Base-by-base conservation (phyloP, 2,797 vertebrate species). In the Sebastes melanostomus region DNA sequence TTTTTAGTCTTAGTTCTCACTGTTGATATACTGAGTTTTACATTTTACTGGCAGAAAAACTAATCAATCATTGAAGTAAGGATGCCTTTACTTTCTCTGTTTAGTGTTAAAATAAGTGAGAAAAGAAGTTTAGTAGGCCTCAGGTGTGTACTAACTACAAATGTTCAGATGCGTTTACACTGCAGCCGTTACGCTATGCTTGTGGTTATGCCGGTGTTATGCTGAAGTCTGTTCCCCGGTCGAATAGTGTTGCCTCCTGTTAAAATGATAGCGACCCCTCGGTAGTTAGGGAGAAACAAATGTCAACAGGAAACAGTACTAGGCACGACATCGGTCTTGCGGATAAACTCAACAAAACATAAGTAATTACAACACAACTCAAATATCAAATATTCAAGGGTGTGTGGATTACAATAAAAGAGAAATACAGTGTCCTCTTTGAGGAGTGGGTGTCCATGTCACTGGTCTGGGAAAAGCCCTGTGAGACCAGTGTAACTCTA, bases 401-500 rank as follows among this genome's bases (percentile, higher is more conserved):
- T 58, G 75, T 79, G 66, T 25, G 16, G 29, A 66, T 75, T 66
- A 56, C 12, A 67, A 42, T 27, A 55, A 70, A 34, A 29, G 4
- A 25, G 42, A 11, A 78, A 69, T 52, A 75, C 77, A 67, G 78
- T 72, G 67, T 77, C 78, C 32, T 81, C 80, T 87, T 80, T 89
- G 84, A 89, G 80, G 20, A 42, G 13, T 58, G 63, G 72, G 63
- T 81, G 65, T 85, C 36, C 27, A 62, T 88, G 72, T 83, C 72
- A 82, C 72, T 66, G 59, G 70, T 60, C 55, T 80, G 75, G 75
- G 75, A 80, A 82, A 82, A 58, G 27, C 62, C 59, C 56, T n/a
- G 38, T 27, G 46, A 88, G 77, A 75, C 77, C 10, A 46, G 18
- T 81, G 89, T 84, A 89, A 86, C 86, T 66, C 62, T 55, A 89